Base-by-base conservation (phyloP, 2,888 invertebrate genomes). In the Leptura quadrifasciata region DNA sequence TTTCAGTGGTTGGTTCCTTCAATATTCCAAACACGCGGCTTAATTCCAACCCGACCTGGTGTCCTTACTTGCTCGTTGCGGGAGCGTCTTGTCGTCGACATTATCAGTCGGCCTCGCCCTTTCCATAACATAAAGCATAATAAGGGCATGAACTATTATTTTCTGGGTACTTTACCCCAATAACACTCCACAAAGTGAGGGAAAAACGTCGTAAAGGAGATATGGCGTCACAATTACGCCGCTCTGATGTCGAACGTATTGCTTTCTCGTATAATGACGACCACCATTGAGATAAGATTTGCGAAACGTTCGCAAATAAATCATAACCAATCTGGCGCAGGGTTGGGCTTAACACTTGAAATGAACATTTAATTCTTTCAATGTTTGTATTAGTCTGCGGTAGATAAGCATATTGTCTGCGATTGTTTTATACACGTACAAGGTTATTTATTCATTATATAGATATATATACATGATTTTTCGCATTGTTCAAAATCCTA, bases 71-170 rank as follows among this genome's bases (percentile, higher is more conserved):
- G 60, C 27, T 76, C 74, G 75, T 76, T 76, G 68, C 69, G 79
- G 55, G 55, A 75, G 72, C 79, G 79, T 82, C 82, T 81, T 83
- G 83, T 80, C 81, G 81, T 71, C 79, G 74, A 83, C 84, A 84
- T 86, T 84, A 84, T 83, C 80, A 79, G 78, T 78, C 80, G 76
- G 69, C 74, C 79, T 73, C 78, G 79, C 75, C 77, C 79, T 78
- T 71, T 83, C 84, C 81, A 74, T 76, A 79, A 79, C 84, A 84
- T 86, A 85, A 86, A 85, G 85, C 85, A 86, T 86, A 86, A 85
- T 86, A 85, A 85, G 85, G 84, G 80, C 84, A n/a, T 82, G 76
- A 82, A 84, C 84, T 86, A 85, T 86, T 86, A 85, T 85, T 85
- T 85, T 85, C 84, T 80, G 83, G 83, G 81, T 80, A 84, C 83